Conservation (phyloP, 2,888 invertebrate species). For the Stenotaenia linearis region DNA sequence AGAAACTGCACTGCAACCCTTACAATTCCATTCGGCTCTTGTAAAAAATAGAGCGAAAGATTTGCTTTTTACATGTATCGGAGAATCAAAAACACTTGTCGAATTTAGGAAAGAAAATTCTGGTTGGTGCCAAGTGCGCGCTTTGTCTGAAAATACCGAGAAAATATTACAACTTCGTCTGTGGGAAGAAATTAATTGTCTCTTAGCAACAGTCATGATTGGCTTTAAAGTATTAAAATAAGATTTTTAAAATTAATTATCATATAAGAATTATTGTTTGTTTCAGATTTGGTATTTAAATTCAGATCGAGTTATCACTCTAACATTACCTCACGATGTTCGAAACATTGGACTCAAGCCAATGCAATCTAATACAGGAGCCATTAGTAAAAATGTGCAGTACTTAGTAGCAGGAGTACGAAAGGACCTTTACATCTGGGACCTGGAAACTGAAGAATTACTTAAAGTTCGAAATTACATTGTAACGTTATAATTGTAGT, state of each 20-base stretch:
- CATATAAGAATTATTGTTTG: too few relatives aligned
- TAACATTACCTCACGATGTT: conserved; percentile 57
- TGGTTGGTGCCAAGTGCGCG: conserved; percentile 37
- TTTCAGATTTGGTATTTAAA: conserved; percentile 47
- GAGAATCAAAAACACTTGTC: not conserved
- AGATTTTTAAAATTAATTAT: too few relatives aligned
- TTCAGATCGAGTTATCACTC: conserved; percentile 41
- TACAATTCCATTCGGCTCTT: conserved; percentile 61
- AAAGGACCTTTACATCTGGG: conserved; percentile 93
- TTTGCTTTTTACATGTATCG: conserved; percentile 60
- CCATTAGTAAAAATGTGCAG: conserved; percentile 81
- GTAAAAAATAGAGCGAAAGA: conserved; percentile 62
- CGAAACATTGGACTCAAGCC: conserved; percentile 89
- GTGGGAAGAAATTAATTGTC: conserved; percentile 70
- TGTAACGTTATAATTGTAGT: not conserved
- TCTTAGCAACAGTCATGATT: conserved; percentile 58
- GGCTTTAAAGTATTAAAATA: conserved; percentile 33
- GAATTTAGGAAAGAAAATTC: conserved; percentile 30
- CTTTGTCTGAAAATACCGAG: conserved; percentile 56
- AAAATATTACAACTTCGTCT: conserved; percentile 70
- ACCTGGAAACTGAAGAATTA: conserved; percentile 68
- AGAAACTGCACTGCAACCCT: conserved; percentile 48
- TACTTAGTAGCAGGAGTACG: conserved; percentile 94
- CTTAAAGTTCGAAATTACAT: conserved; percentile 57
- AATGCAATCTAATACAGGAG: conserved; percentile 82